Evolutionary conservation across 2,888 invertebrate species (phyloP).

Genomic region (Limnephilus rhombicus): DNA sequence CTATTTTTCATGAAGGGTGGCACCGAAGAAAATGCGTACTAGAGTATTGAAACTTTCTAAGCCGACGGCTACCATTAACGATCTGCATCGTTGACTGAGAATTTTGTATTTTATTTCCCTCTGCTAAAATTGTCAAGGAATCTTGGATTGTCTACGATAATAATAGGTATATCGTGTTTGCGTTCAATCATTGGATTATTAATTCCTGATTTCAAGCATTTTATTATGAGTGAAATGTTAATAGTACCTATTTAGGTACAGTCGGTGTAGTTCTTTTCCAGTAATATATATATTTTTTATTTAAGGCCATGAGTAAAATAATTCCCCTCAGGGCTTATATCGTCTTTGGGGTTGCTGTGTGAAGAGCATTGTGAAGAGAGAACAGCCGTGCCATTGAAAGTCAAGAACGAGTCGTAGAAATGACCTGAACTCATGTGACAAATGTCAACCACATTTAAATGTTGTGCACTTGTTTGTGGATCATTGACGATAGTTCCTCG

Average conservation of each 20-base stretch:
- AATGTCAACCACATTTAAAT: too few species aligned
- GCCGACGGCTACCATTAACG: constrained; percentile 62
- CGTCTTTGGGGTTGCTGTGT: too few species aligned
- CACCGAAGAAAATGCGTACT: constrained; percentile 43
- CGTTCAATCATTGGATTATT: neutral
- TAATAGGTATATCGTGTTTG: neutral
- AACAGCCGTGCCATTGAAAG: too few species aligned
- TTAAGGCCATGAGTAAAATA: too few species aligned
- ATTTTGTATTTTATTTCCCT: constrained; percentile 21
- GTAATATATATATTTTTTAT: neutral
- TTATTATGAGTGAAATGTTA: neutral
- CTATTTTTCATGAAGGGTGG: neutral
- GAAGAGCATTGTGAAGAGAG: too few species aligned
- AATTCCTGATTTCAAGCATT: neutral
- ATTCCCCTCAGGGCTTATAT: too few species aligned
- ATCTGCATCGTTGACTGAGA: constrained; percentile 49
- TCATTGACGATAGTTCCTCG: too few species aligned
- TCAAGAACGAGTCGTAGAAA: too few species aligned
- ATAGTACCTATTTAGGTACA: neutral
- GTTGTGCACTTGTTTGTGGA: too few species aligned
- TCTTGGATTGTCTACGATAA: neutral
- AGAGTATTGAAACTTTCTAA: constrained; percentile 59
- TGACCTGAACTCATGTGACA: too few species aligned
- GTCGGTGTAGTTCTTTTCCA: neutral
- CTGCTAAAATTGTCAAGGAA: neutral